Evolutionary conservation across 2,113 vertebrate genomes (phyloP).

Genomic region (Proterorhinus semilunaris): DNA sequence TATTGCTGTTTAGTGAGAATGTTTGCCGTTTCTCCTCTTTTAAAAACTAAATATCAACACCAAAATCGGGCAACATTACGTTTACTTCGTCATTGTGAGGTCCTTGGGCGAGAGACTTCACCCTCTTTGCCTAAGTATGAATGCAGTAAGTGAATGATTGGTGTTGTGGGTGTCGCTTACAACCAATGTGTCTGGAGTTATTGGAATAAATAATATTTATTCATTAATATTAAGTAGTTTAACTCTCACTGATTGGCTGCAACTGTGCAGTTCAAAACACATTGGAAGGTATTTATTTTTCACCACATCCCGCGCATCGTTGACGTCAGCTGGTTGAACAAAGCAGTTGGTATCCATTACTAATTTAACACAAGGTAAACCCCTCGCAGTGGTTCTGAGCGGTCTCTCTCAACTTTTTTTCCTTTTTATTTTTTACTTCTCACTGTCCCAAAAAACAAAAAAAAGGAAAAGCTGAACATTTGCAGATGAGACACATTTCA

Average conservation of each 20-base stretch:
- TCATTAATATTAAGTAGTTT: neutral
- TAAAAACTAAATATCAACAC: too few species aligned
- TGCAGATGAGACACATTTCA: conserved; percentile 31
- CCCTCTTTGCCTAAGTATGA: too few species aligned
- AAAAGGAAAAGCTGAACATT: conserved; percentile 8
- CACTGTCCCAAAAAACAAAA: conserved; percentile 15
- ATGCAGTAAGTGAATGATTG: too few species aligned
- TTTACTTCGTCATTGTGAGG: too few species aligned
- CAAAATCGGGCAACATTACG: too few species aligned
- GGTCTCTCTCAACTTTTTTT: conserved; percentile 7
- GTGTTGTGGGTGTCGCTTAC: too few species aligned
- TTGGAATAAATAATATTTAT: too few species aligned
- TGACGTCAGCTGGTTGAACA: conserved; percentile 29
- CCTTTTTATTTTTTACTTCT: conserved; percentile 15
- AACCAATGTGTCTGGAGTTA: too few species aligned
- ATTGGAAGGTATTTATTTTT: conserved; percentile 22
- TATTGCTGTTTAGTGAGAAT: too few species aligned
- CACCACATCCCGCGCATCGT: conserved; percentile 19
- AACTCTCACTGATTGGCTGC: conserved; percentile 23
- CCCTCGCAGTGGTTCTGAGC: conserved; percentile 11
- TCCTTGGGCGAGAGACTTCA: too few species aligned
- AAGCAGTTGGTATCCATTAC: conserved; percentile 29
- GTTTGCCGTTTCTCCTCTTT: too few species aligned
- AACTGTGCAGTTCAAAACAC: conserved; percentile 2
- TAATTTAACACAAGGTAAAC: conserved; percentile 31